phyloP scores from a whole-genome alignment of 1,140 invertebrate genomes.

The Harpegnathos saltator region DNA sequence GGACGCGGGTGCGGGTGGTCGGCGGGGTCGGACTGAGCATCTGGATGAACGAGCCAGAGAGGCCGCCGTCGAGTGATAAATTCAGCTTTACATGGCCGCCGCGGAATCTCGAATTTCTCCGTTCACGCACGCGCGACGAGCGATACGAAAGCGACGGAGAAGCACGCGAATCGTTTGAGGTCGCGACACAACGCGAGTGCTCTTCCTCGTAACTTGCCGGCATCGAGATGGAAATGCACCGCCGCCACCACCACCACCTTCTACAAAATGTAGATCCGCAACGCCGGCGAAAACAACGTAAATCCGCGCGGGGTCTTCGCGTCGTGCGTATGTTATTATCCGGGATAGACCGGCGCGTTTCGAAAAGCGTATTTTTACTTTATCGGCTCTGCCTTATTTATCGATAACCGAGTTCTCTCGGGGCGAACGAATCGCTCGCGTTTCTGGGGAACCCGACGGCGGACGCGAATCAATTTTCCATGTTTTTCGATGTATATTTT shows the following conservation, averaged over 20 bases:
- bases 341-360: not conserved
- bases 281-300: constrained; percentile 4
- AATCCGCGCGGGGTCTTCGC: not conserved
- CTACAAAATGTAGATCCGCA: not conserved
- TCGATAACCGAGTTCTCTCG: no score
- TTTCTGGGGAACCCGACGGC: no score
- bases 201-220: not conserved
- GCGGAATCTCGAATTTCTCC: constrained; percentile 22
- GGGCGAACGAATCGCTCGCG: no score
- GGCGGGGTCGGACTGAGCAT: not conserved
- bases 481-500: no score
- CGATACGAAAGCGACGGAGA: not conserved
- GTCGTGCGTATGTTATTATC: not conserved
- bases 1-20: no score
- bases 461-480: no score
- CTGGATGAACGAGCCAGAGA: not conserved
- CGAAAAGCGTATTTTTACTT: constrained; percentile 20
- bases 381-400: not conserved
- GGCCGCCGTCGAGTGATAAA: constrained; percentile 30
- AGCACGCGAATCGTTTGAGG: not conserved
- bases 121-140: not conserved
- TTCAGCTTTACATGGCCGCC: not conserved
- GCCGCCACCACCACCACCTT: not conserved
- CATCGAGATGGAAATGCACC: constrained; percentile 7
- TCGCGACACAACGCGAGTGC: constrained; percentile 5